These are phyloP conservation scores for Syrphus vitripennis DNA, from an alignment of 2,888 invertebrate genomes.

Conservation along the genomic window DNA sequence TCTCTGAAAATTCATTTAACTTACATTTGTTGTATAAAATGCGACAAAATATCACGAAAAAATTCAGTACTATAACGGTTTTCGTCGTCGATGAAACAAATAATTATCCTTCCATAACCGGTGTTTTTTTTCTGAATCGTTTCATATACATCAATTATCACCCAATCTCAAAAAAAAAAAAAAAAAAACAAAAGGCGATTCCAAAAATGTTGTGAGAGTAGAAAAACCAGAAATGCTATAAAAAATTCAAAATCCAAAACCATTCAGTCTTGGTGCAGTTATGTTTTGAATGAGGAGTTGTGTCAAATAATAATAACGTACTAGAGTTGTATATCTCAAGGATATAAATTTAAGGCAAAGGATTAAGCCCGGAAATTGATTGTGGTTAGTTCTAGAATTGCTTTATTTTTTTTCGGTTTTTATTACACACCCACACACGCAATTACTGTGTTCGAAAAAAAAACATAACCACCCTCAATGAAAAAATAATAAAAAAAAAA, in stretches of 20 bases:
- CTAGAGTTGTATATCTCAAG: not conserved
- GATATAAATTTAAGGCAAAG: not conserved
- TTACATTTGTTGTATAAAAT: slow-evolving; percentile 70
- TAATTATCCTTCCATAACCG: slow-evolving; percentile 57
- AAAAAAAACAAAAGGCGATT: not conserved
- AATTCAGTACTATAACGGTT: slow-evolving; percentile 71
- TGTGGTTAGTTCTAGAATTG: not conserved
- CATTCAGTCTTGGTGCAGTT: slow-evolving; percentile 16
- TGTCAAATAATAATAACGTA: not conserved
- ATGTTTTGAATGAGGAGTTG: not conserved
- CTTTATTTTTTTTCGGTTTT: not conserved
- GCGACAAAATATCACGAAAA: slow-evolving; percentile 66
- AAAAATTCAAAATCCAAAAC: not conserved
- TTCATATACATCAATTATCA: not conserved
- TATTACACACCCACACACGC: not conserved
- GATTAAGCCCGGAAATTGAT: not conserved
- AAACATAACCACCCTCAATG: not conserved
- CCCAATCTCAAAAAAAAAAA: not conserved
- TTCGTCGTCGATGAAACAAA: slow-evolving; percentile 63
- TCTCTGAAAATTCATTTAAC: slow-evolving; percentile 54
- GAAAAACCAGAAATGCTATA: not conserved
- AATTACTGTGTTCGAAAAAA: not conserved
- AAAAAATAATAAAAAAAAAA: not conserved
- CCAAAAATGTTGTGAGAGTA: not conserved
- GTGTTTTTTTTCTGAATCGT: slow-evolving; percentile 12